Base-by-base conservation (phyloP, 1,140 invertebrate genomes). In the Cherax destructor region DNA sequence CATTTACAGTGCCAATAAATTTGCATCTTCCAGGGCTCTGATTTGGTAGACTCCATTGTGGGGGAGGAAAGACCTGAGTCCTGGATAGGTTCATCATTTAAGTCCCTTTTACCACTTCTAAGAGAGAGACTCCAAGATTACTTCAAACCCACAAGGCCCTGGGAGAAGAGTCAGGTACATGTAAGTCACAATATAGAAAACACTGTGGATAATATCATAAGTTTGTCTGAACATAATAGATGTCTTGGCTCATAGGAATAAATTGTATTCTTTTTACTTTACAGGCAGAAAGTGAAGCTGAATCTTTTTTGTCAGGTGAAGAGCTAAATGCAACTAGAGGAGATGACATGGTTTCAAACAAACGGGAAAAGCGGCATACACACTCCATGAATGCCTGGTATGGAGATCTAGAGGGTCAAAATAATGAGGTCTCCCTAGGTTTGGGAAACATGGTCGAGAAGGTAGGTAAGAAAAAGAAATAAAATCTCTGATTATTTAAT, bases 311-410 rank as follows among this genome's bases (percentile, higher is more conserved):
- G 49, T 3, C 65, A 16, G 83, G 16, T 49, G 4, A 49, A 21
- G n/a, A 5, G 83, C 13, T 49, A 16, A 74, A 69, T 6, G 9
- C 10, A 24, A 30, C 47, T n/a, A 49, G 11, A 1, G 47, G 49
- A 47, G 83, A 50, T 13, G 18, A 9, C 5, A 13, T 18, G 18
- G 52, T 21, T 9, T 13, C 16, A 78, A 50, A 83, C 61, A 76
- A 5, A 9, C 47, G 30, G 4, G 9, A 24, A 49, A 56, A 41
- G 24, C 79, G 87, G 18, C 79, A 89, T 65, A 83, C 50, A n/a
- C 21, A 79, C 61, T 24, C 47, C n/a, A 89, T 89, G 87, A 89
- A 89, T 47, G 87, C 87, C 10, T 89, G 87, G 87, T 89, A 89
- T 41, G 41, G 30, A 18, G 79, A 81, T 7, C 65, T 89, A n/a